phyloP scores from a whole-genome alignment of 2,113 vertebrate genomes.

The Sialia sialis region DNA sequence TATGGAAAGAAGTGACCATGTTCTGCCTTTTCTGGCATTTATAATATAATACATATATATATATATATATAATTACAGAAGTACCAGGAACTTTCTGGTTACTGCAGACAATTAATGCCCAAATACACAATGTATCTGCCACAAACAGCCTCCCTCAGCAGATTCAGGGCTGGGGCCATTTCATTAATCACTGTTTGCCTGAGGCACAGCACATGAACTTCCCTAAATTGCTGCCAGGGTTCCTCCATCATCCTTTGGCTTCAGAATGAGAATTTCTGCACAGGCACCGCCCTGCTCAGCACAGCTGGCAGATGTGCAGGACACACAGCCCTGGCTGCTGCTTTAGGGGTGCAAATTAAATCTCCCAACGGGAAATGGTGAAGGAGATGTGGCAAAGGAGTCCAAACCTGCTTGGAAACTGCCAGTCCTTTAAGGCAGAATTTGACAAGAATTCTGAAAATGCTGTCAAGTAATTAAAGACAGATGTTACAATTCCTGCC shows the following conservation, averaged over 20 bases:
- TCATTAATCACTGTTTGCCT: slow-evolving; percentile 35
- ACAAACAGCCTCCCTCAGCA: slow-evolving; percentile 25
- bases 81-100: not conserved
- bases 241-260: slow-evolving; percentile 4
- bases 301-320: not conserved
- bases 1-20: not conserved
- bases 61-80: not conserved
- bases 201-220: slow-evolving; percentile 12
- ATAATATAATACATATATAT: not conserved
- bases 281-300: not conserved
- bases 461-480: not conserved
- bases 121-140: not conserved
- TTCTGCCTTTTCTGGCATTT: not conserved
- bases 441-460: not conserved
- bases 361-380: not conserved
- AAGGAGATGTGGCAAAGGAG: not conserved
- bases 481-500: not conserved
- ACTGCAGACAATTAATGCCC: not conserved
- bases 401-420: not conserved
- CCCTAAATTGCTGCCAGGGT: slow-evolving; percentile 1
- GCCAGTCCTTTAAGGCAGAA: not conserved
- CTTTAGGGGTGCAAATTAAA: not conserved
- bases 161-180: not conserved
- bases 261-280: not conserved
- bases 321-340: not conserved